Base-by-base conservation (phyloP, 2,888 invertebrate species). In the Hedychridium roseum region DNA sequence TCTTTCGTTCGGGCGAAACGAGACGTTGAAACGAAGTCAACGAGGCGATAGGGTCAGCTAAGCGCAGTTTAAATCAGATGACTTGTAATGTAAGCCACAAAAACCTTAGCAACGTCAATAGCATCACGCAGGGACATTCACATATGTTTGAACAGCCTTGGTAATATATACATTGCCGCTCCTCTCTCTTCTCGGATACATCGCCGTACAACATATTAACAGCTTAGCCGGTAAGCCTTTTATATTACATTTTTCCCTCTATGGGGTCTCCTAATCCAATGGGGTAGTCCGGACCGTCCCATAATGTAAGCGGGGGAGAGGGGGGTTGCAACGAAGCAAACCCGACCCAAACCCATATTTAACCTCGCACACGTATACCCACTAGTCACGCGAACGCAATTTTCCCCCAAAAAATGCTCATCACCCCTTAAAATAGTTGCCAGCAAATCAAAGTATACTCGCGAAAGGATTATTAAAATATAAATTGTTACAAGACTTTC, bases 171-270 rank as follows among this genome's bases (percentile, higher is more conserved):
- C 74, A 74, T 73, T 70, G 68, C 67, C 73, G 64, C 63, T 67
- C 51, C 65, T 69, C 57, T 68, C 73, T 64, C 63, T 67, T 50
- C 65, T 69, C 57, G 64, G 65, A 64, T 63, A 69, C 63, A 70
- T 54, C 65, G 61, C 66, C 68, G 69, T 73, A 74, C 73, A 77
- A 77, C 78, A 78, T 79, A 79, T 79, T 78, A 79, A 79, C 76
- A 65, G 77, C 78, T 79, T 77, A 79, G 73, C 64, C 70, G 67
- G 71, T 79, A 79, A 79, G 78, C 78, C 78, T 74, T 78, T 79
- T 78, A 79, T 79, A 79, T 79, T 78, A 78, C 78, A 78, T 79
- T 79, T 78, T 78, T 78, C 78, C 78, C 78, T 77, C 73, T 74
- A 75, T 73, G 76, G 77, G 77, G 76, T 76, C 73, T 71, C 58